Evolutionary conservation across 2,113 vertebrate species (phyloP).

Genomic region (Amia ocellicauda): DNA sequence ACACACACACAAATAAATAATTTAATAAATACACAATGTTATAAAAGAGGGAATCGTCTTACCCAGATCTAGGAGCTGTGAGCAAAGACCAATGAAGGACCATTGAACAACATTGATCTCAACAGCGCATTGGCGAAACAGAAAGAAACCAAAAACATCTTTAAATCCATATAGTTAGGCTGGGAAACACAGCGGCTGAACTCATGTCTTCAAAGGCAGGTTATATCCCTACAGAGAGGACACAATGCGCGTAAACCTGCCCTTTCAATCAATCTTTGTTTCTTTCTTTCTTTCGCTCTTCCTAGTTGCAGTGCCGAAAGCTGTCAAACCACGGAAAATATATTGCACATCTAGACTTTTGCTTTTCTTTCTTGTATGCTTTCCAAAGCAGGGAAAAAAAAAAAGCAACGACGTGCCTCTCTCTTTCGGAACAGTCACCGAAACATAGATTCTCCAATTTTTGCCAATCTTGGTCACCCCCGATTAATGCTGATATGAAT

Average conservation of each 20-base stretch:
- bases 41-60: constrained; percentile 38
- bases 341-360: constrained; percentile 33
- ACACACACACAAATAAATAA: no score
- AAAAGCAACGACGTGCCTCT: no score
- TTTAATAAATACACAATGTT: no score
- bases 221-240: constrained; percentile 23
- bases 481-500: constrained; percentile 44
- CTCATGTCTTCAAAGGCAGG: constrained; percentile 11
- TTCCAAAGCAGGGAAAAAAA: constrained; percentile 40
- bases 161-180: constrained; percentile 48
- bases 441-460: constrained; percentile 29
- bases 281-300: no score
- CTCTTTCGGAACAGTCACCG: constrained; percentile 29
- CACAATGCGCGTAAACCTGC: constrained; percentile 40
- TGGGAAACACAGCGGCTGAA: constrained; percentile 13
- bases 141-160: constrained; percentile 26
- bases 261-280: constrained; percentile 52
- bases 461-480: constrained; percentile 44
- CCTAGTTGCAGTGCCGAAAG: constrained; percentile 43
- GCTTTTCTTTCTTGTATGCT: constrained; percentile 43
- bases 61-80: constrained; percentile 50
- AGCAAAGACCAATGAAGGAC: constrained; percentile 44
- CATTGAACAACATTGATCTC: constrained; percentile 30
- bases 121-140: constrained; percentile 14
- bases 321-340: constrained; percentile 30